Conservation (phyloP, 2,797 vertebrate species). For the Eidolon dupreanum region DNA sequence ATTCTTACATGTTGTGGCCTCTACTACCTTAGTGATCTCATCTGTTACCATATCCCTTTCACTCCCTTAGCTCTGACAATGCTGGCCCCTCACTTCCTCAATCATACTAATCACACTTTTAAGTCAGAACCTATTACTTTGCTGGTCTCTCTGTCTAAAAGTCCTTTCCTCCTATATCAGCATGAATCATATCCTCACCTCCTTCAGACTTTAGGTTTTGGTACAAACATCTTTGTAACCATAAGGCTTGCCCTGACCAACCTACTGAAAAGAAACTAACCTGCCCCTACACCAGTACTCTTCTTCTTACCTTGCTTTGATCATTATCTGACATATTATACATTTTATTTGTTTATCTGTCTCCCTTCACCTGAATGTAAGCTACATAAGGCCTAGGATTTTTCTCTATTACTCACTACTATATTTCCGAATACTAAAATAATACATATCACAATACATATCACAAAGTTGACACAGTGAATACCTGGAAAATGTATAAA, state of each 20-base stretch:
- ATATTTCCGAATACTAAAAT: neutral
- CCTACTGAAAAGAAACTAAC: neutral
- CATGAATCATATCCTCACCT: neutral
- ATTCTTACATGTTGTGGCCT: neutral
- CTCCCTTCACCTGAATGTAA: neutral
- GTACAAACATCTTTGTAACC: neutral
- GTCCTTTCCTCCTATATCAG: neutral
- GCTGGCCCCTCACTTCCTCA: neutral
- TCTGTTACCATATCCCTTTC: neutral
- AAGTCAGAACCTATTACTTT: neutral
- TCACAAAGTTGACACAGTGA: neutral
- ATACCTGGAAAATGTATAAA: neutral
- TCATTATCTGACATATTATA: neutral
- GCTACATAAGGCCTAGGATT: neutral
- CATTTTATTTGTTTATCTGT: neutral
- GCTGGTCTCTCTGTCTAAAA: neutral
- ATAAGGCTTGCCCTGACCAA: neutral
- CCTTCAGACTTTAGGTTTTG: neutral
- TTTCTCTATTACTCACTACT: neutral
- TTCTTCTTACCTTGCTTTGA: neutral
- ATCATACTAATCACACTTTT: neutral
- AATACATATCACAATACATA: neutral
- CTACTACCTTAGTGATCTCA: neutral
- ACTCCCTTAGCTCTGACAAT: neutral
- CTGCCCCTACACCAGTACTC: accelerated